phyloP scores from a whole-genome alignment of 1,140 invertebrate genomes.

The Brachionus rotundiformis region DNA sequence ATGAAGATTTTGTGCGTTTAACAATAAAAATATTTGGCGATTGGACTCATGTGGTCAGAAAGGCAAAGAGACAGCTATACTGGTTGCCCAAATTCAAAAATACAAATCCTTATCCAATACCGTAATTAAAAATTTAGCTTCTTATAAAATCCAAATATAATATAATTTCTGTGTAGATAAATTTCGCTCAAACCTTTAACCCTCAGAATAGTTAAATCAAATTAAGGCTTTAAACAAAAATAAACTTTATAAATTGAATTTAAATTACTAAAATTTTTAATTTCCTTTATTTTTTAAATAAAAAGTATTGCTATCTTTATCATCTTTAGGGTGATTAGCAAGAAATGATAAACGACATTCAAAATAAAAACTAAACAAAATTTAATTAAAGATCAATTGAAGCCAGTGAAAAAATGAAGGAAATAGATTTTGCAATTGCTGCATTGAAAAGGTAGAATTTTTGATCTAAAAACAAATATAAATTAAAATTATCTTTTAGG shows the following conservation, averaged over 20 bases:
- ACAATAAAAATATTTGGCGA: conserved; percentile 81
- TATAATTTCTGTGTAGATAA: no score
- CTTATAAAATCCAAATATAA: no score
- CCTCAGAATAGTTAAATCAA: no score
- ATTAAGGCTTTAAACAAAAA: no score
- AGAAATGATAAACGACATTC: no score
- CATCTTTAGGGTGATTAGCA: no score
- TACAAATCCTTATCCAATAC: conserved; percentile 78
- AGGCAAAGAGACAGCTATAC: conserved; percentile 88
- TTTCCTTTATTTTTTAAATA: no score
- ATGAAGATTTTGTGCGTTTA: conserved; percentile 75
- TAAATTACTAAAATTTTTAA: no score
- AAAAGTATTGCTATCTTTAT: no score
- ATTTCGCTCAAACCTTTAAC: no score
- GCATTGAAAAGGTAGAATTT: conserved; percentile 71
- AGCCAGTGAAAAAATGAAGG: conserved; percentile 38
- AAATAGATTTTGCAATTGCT: conserved; percentile 35
- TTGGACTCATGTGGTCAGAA: conserved; percentile 75
- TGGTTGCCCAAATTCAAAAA: conserved; percentile 97
- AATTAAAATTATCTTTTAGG: conserved; percentile 66
- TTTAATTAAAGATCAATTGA: conserved; percentile 34
- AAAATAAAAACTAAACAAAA: no score
- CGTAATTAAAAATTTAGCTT: conserved; percentile 63
- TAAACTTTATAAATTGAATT: no score
- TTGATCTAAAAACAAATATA: conserved; percentile 70